phyloP scores from a whole-genome alignment of 2,797 vertebrate genomes.

The Peromyscus melanophrys region DNA sequence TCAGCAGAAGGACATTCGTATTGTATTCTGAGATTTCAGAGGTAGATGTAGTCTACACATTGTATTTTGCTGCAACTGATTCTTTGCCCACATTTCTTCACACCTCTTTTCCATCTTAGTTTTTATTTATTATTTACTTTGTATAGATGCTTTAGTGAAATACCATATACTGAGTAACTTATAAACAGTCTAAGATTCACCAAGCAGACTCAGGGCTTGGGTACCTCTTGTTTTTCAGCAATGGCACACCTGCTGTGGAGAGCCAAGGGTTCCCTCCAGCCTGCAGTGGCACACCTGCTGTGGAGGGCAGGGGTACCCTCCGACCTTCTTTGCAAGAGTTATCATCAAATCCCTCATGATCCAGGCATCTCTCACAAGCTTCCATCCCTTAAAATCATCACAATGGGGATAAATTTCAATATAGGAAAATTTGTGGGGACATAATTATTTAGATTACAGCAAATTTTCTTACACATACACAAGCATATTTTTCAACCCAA shows the following conservation, averaged over 20 bases:
- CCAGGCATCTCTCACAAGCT: not conserved
- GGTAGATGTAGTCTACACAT: not conserved
- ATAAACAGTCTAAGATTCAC: not conserved
- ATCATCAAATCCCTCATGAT: not conserved
- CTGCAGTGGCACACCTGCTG: not conserved
- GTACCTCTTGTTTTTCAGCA: not conserved
- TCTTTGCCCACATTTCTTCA: not conserved
- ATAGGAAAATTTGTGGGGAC: not conserved
- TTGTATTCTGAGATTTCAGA: not conserved
- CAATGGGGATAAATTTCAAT: not conserved
- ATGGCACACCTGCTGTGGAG: not conserved
- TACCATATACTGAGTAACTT: not conserved
- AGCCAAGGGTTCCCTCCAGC: not conserved
- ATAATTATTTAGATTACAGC: not conserved
- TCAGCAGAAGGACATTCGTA: not conserved
- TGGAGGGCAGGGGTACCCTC: no score
- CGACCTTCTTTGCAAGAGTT: not conserved
- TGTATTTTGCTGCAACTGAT: not conserved
- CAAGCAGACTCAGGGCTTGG: rapidly evolving
- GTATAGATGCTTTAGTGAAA: not conserved
- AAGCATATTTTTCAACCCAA: not conserved
- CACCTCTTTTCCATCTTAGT: not conserved
- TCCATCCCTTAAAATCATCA: not conserved
- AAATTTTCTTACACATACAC: not conserved
- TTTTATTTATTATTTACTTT: not conserved